Base-by-base conservation (phyloP, 2,113 vertebrate species). In the Calidris pygmaea region DNA sequence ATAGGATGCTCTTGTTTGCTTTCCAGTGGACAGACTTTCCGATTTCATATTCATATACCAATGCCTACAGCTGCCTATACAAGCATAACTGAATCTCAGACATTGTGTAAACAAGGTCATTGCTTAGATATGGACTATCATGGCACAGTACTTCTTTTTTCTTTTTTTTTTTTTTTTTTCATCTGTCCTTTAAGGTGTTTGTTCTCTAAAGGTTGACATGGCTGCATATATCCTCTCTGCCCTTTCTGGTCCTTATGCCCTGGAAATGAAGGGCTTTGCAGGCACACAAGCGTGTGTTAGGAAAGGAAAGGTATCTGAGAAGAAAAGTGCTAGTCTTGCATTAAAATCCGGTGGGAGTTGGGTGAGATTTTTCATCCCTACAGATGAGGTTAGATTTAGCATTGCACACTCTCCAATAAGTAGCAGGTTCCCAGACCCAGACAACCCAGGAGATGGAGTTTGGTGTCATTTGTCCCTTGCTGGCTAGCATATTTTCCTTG, bases 1-100 rank as follows among this genome's bases (percentile, higher is more conserved):
- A 77, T 84, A 93, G 94, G 95, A 89, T 96, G 91, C 94, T 96
- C 92, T 89, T 95, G 94, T 97, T 97, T 96, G 96, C 97, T 97
- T 97, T 90, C 95, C 93, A 90, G 70, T 95, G 97, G 95, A 97
- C 96, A 96, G 79, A 96, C 76, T 96, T 97, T 97, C 93, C 93
- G 91, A 96, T 94, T 97, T 97, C 97, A 94, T 98, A 97, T 89
- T 93, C 96, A 83, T 96, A 97, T 97, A 98, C 93, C 71, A 11
- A 97, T 96, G 84, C 97, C 97, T 86, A 97, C 95, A 95, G 78
- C 92, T 66, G 74, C 94, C 96, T 98, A 70, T 96, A 97, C 95
- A 95, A 98, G 91, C 87, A 75, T 96, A 96, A 87, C n/a, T 65
- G 9, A 90, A 92, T 96, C 85, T 97, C 93, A 92, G 88, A 96